Conservation (phyloP, 2,113 vertebrate genomes). For the Engystomops pustulosus region DNA sequence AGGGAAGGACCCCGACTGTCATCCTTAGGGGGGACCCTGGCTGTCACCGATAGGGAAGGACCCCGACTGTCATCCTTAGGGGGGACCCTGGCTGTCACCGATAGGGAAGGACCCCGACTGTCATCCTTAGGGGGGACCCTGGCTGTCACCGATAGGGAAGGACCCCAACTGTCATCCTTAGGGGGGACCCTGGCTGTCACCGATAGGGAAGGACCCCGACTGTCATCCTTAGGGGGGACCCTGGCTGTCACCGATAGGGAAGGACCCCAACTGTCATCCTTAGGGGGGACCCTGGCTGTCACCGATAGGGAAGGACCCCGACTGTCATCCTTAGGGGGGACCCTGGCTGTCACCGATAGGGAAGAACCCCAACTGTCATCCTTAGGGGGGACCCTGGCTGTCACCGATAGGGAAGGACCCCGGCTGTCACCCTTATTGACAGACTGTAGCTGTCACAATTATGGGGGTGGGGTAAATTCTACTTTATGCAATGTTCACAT, state of each 20-base stretch:
- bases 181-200: not conserved
- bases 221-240: not conserved
- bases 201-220: not conserved
- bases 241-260: not conserved
- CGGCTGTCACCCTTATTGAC: not conserved
- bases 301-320: not conserved
- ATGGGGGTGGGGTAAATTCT: not conserved
- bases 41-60: not conserved
- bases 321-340: not conserved
- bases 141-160: not conserved
- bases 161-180: not conserved
- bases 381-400: not conserved
- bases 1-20: not conserved
- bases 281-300: not conserved
- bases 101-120: no score
- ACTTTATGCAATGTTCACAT: not conserved
- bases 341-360: not conserved
- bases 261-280: not conserved
- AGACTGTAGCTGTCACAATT: not conserved
- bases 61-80: not conserved
- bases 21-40: not conserved
- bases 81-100: not conserved
- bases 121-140: not conserved
- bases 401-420: not conserved
- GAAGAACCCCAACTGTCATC: no score